A percentile compares a stretch with the other conserved stretches of the same genome.
Evolutionary conservation across 2,888 invertebrate genomes (phyloP).

Genomic region (Dasypogon diadema): DNA sequence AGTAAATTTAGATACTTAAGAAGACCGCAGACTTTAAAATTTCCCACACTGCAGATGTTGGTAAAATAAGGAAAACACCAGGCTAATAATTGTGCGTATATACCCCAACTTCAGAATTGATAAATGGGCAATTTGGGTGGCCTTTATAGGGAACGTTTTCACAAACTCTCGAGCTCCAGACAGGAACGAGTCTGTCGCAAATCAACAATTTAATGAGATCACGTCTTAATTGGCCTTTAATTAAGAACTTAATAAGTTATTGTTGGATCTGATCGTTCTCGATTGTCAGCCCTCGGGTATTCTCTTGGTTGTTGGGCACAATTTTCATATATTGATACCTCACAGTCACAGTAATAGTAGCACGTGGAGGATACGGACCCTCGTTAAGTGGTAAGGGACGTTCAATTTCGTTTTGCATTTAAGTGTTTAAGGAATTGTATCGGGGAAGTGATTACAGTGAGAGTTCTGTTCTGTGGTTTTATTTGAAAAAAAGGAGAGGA

Average conservation of each 20-base stretch:
- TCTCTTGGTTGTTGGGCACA: conserved; percentile 4
- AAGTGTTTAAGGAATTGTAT: conserved; percentile 37
- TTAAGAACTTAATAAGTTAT: conserved; percentile 52
- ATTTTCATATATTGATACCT: conserved; percentile 17
- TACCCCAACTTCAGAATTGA: not conserved
- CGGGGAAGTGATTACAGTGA: not conserved
- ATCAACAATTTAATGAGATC: conserved; percentile 52
- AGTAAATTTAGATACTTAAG: too few species aligned
- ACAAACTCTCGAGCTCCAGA: not conserved
- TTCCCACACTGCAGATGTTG: too few species aligned
- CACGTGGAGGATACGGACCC: not conserved
- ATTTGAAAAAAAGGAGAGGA: too few species aligned
- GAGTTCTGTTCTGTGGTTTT: too few species aligned
- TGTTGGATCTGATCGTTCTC: conserved; percentile 45
- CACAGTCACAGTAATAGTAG: not conserved
- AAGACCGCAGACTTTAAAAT: too few species aligned
- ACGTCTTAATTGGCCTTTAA: conserved; percentile 52
- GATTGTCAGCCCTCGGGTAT: conserved; percentile 42
- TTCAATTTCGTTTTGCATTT: not conserved
- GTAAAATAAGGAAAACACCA: too few species aligned
- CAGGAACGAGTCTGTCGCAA: conserved; percentile 34
- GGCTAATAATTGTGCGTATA: not conserved
- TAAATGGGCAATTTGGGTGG: conserved; percentile 29
- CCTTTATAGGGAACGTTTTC: not conserved
- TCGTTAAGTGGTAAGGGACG: conserved; percentile 32